Evolutionary conservation across 2,113 vertebrate genomes (phyloP).

Genomic region (Poeciliopsis retropinna): DNA sequence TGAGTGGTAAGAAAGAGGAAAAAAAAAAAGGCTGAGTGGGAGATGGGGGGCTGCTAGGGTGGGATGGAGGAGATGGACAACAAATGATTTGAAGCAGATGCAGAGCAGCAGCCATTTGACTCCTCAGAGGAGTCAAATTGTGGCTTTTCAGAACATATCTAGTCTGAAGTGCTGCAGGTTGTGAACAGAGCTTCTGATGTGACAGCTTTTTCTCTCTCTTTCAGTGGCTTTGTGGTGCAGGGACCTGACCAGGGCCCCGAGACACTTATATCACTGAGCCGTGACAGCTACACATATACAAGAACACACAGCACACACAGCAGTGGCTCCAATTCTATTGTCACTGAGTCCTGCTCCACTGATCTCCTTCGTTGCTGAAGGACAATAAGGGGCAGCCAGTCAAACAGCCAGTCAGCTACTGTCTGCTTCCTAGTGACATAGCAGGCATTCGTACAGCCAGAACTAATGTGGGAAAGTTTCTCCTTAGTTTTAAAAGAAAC

Average conservation of each 20-base stretch:
- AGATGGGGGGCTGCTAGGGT: slow-evolving; percentile 14
- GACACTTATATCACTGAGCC: slow-evolving; percentile 82
- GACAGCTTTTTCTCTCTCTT: slow-evolving; percentile 81
- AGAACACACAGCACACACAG: slow-evolving; percentile 60
- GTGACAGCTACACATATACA: slow-evolving; percentile 78
- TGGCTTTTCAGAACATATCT: slow-evolving; percentile 76
- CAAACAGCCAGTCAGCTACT: slow-evolving; percentile 60
- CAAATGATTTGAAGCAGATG: slow-evolving; percentile 76
- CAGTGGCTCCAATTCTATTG: slow-evolving; percentile 63
- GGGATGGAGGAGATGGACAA: slow-evolving; percentile 48
- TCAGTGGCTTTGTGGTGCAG: slow-evolving; percentile 62
- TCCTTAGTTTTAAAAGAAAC: slow-evolving; percentile 66
- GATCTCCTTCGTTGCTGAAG: slow-evolving; percentile 76
- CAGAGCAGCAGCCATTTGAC: slow-evolving; percentile 75
- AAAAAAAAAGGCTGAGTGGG: slow-evolving; percentile 43
- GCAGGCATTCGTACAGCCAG: slow-evolving; percentile 83
- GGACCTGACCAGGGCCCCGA: slow-evolving; percentile 67
- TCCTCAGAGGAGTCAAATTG: slow-evolving; percentile 78
- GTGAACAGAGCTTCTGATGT: slow-evolving; percentile 80
- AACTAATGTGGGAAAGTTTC: slow-evolving; percentile 88
- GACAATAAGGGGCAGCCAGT: slow-evolving; percentile 79
- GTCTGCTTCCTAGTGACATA: slow-evolving; percentile 84
- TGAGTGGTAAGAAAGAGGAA: slow-evolving; percentile 56
- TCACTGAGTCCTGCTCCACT: slow-evolving; percentile 68
- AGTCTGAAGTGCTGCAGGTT: slow-evolving; percentile 76